A percentile compares a stretch with the other conserved stretches of the same genome.
These are phyloP conservation scores for Lepisosteus oculatus DNA, from an alignment of 2,113 vertebrate species.

Conservation along the genomic window DNA sequence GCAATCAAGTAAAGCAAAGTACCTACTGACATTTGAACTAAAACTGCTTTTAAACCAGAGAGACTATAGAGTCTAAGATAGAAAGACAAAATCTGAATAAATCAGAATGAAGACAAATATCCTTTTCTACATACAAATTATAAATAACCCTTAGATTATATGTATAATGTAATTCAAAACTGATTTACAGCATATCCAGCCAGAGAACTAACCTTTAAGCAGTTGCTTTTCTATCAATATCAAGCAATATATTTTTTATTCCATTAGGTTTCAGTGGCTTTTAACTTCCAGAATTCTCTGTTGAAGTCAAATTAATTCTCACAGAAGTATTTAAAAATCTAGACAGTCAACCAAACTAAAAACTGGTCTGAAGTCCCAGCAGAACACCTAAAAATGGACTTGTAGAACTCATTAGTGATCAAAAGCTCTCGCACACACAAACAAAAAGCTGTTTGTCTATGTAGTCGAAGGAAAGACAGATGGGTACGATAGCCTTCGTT, in stretches of 20 bases:
- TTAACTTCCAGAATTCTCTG: constrained; percentile 20
- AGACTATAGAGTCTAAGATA: too few relatives aligned
- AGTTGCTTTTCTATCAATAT: neutral
- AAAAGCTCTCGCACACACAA: neutral
- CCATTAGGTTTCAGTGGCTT: constrained; percentile 29
- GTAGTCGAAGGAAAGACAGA: constrained; percentile 14
- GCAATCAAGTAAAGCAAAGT: neutral
- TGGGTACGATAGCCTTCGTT: neutral
- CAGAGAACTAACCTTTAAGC: neutral
- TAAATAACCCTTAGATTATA: too few relatives aligned
- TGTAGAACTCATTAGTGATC: constrained; percentile 15
- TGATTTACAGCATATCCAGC: neutral
- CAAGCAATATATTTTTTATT: neutral
- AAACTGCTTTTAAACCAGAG: too few relatives aligned
- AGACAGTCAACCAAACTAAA: neutral
- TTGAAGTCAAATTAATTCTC: neutral
- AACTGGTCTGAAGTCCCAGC: neutral
- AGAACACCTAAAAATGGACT: constrained; percentile 4
- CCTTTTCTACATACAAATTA: too few relatives aligned
- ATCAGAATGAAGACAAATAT: too few relatives aligned
- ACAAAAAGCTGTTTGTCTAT: constrained; percentile 19
- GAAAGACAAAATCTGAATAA: too few relatives aligned
- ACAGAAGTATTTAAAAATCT: too few relatives aligned
- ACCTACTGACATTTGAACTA: neutral
- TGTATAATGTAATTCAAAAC: too few relatives aligned